Evolutionary conservation across 1,140 invertebrate species (phyloP), one percentile per base, ranked within the genome.

Genomic region (Hyposmocoma kahamanoa): DNA sequence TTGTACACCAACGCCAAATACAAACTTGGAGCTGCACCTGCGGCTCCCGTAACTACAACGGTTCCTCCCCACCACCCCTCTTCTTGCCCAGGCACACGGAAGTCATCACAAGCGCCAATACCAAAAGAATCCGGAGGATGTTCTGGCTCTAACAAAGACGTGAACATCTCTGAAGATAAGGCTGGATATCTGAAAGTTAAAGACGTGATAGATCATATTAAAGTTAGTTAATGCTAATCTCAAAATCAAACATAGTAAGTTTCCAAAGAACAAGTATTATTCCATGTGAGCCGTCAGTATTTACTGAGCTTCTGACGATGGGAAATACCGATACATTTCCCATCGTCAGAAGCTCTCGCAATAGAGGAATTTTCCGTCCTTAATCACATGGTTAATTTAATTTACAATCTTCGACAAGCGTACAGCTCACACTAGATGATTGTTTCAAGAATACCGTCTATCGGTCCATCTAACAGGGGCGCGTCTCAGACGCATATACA

Each of bases 1-100:
- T 94, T 96, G 67, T 96, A 96, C 0, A 95, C 89, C 0, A 96
- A 72, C 0, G 92, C 93, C 0, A 96, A 72, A 62, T 96, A 94
- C 46, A 96, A 89, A 1, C 92, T 94, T 0, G 94, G 93, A 0
- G 92, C 90, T 0, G 93, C 90, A 0, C 91, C 90, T 0, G 92
- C 91, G 0, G 91, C 92, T 0, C 92, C 92, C 0, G 94, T 94
- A 0, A 97, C 91, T 11, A 96, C 92, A 3, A 94, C 95, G 0
- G 95, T 96, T 0, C 94, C 96, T 11, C 94, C 94, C 30, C 95
- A 96, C 43, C 94, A 95, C 1, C 93, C 94, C 18, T 91, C 89
- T 1, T 93, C 93, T 32, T 79, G 67, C 0, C 75, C 74, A 9
- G 81, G 67, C 82, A 87, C 88, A 0, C 74, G 60, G 45, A 67